Conservation (phyloP, 2,113 vertebrate species). For the Anarrhichthys ocellatus region DNA sequence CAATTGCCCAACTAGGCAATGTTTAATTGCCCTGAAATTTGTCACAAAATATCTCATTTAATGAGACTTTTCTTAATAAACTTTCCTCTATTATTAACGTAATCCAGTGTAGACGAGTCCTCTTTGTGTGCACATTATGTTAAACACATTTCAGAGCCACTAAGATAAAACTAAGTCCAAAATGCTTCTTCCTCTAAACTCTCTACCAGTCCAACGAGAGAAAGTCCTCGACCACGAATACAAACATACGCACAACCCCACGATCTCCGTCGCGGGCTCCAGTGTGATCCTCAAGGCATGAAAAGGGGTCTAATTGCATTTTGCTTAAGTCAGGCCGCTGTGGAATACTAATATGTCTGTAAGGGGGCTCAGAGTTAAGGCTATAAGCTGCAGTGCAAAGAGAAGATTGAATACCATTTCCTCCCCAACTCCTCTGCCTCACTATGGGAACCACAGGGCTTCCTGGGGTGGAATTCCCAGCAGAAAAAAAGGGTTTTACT, state of each 20-base stretch:
- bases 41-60: background rate
- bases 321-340: constrained; percentile 28
- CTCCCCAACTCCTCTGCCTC: constrained; percentile 39
- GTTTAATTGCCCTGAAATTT: background rate
- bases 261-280: constrained; percentile 31
- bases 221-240: constrained; percentile 13
- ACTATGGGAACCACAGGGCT: constrained; percentile 67
- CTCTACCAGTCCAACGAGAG: background rate
- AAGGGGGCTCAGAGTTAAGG: constrained; percentile 25
- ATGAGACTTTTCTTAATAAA: background rate
- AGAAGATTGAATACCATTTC: constrained; percentile 51
- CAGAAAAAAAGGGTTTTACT: constrained; percentile 35
- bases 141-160: background rate
- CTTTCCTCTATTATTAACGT: background rate
- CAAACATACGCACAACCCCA: background rate
- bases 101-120: no score
- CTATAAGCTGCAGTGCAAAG: background rate
- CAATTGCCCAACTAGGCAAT: background rate
- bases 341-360: constrained; percentile 66
- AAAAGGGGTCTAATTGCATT: constrained; percentile 62
- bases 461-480: constrained; percentile 40
- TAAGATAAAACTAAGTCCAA: background rate
- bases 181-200: background rate
- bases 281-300: constrained; percentile 40
- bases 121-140: background rate